Percentiles rank a stretch among this genome's conserved stretches.
Conservation (phyloP, 64 coral and sea anemone species). For the Pocillopora damicornis region DNA sequence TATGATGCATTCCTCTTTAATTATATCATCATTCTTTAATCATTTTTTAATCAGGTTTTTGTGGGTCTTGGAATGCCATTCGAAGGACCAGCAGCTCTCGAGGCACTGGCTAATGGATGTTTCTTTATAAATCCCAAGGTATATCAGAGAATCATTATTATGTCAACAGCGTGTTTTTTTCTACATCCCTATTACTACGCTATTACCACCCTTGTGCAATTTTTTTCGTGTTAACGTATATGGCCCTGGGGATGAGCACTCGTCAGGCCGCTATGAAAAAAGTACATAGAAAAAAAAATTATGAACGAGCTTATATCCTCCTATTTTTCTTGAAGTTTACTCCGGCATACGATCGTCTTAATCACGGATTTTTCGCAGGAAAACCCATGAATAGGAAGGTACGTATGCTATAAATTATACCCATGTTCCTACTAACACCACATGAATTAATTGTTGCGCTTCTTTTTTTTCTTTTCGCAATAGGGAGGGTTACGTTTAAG, state of each 20-base stretch:
- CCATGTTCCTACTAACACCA: too few species aligned
- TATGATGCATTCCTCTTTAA: background rate
- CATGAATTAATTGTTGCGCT: too few species aligned
- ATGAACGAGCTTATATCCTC: background rate
- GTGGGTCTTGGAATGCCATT: conserved; percentile 45
- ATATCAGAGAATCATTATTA: background rate
- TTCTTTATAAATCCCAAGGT: conserved; percentile 62
- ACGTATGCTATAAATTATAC: background rate
- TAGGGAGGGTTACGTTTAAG: background rate
- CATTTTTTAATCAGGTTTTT: conserved; percentile 22
- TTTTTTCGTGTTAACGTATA: background rate
- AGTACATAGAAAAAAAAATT: background rate
- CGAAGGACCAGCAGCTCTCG: conserved; percentile 57
- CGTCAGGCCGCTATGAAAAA: too few species aligned
- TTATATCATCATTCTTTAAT: background rate
- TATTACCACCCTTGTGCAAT: background rate
- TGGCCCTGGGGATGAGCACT: background rate
- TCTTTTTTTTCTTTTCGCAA: too few species aligned
- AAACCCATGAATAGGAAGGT: conserved; percentile 50
- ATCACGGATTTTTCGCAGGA: conserved; percentile 11
- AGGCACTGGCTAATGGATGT: conserved; percentile 56
- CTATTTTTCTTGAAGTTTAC: conserved; percentile 15
- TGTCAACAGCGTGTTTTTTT: background rate
- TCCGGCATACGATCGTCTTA: conserved; percentile 10
- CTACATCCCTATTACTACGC: background rate